A percentile compares a stretch with the other conserved stretches of the same genome.
Conservation (phyloP, 2,797 vertebrate species). For the Lacerta viridis region DNA sequence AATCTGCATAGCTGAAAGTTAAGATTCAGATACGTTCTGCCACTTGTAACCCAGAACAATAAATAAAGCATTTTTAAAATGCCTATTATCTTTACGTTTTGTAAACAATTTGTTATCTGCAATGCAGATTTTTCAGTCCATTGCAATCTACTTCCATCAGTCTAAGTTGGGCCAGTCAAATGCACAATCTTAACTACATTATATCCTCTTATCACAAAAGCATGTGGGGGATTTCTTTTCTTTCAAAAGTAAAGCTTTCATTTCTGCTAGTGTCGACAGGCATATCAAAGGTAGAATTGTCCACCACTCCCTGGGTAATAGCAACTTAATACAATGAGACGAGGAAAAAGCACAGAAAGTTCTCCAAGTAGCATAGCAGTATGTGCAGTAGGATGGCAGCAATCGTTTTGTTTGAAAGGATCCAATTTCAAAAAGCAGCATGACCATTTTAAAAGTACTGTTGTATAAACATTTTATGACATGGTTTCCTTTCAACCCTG, state of each 20-base stretch:
- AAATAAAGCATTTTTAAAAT: neutral
- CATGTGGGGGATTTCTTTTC: neutral
- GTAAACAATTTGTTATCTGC: conserved; percentile 7
- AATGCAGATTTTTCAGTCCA: conserved; percentile 23
- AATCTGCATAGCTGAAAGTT: too few relatives aligned
- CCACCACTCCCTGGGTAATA: conserved; percentile 11
- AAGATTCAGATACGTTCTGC: too few relatives aligned
- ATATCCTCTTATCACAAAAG: conserved; percentile 5
- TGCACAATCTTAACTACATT: neutral
- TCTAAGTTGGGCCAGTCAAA: conserved; percentile 4
- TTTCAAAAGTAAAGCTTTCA: conserved; percentile 43
- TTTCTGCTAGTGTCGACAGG: conserved; percentile 5
- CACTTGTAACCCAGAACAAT: too few relatives aligned
- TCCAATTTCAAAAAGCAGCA: neutral
- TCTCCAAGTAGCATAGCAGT: neutral
- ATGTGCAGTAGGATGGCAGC: conserved; percentile 16
- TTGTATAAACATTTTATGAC: conserved; percentile 20
- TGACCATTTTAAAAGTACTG: conserved; percentile 7
- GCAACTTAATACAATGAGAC: neutral
- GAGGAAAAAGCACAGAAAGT: conserved; percentile 25
- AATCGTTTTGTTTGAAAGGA: conserved; percentile 36
- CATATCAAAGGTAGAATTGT: conserved; percentile 26
- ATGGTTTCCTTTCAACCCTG: neutral
- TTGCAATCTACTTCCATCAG: neutral
- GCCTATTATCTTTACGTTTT: neutral